Evolutionary conservation across 2,888 invertebrate species (phyloP), one percentile per base, ranked within the genome.

Genomic region (Rhabditophanes sp.): DNA sequence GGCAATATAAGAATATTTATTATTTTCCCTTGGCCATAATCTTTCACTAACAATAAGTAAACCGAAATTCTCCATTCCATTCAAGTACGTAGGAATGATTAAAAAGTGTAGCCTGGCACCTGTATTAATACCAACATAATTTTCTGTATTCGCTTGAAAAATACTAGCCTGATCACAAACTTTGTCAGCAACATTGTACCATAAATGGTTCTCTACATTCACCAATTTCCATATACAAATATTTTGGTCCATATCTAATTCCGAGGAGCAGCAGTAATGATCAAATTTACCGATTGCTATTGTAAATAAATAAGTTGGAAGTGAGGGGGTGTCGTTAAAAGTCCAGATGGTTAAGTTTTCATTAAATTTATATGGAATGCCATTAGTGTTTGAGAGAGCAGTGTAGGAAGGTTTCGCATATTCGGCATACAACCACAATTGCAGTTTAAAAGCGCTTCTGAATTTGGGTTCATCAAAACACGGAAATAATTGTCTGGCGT

Each of bases 1-100:
- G n/a, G 8, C 23, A n/a, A 29, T 29, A 12, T 21, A 27, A 3
- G 35, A 35, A 6, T 14, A n/a, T 12, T 18, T 25, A 14, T 35
- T 25, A 14, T n/a, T n/a, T n/a, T 19, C 34, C n/a, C 17, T 35
- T 12, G 35, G 35, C 35, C 35, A 35, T 20, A 30, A 22, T 7
- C 19, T 19, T 4, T 30, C 30, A 24, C 20, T 20, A 11, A 30
- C 16, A 19, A 23, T 23, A 9, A 30, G 30, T 9, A 30, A 16
- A 6, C 30, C 30, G 4, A 24, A 22, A 11, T 30, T 30, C 16
- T 30, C 30, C 30, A 30, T 30, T 9, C 30, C 30, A n/a, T 30
- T 30, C 4, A 30, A 8, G 15, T 20, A 9, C 9, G 24, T 14
- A 19, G 30, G 30, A 9, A 30, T 9, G 9, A 30, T 3, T 6